These are phyloP conservation scores for Stigmatopora nigra DNA, from an alignment of 2,113 vertebrate species.

Conservation along the genomic window DNA sequence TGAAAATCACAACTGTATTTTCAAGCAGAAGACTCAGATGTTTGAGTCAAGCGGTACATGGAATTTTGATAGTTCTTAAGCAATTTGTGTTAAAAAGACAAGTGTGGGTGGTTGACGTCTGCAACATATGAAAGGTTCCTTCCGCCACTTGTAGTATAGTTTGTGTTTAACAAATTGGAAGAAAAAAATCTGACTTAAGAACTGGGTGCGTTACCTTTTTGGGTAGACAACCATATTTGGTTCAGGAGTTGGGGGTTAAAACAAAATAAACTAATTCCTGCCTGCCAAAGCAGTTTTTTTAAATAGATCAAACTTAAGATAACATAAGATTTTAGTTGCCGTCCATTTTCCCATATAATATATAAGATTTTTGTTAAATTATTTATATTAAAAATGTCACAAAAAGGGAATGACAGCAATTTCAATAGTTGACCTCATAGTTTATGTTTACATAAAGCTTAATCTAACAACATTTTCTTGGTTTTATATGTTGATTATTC, in stretches of 20 bases:
- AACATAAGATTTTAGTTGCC: background rate
- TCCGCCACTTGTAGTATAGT: background rate
- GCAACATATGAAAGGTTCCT: background rate
- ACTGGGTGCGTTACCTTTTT: background rate
- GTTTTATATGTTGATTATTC: background rate
- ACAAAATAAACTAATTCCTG: background rate
- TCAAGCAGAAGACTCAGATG: background rate
- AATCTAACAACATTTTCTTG: background rate
- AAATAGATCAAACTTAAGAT: background rate
- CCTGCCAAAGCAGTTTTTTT: background rate
- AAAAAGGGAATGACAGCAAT: background rate
- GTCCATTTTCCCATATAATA: background rate
- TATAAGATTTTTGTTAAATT: background rate
- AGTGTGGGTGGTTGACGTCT: background rate
- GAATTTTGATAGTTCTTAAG: background rate
- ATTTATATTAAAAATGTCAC: background rate
- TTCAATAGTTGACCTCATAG: background rate
- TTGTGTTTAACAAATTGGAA: background rate
- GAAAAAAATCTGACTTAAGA: background rate
- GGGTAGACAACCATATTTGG: background rate
- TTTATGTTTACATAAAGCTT: background rate
- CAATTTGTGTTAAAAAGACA: slow-evolving; percentile 8
- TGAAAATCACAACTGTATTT: slow-evolving; percentile 6
- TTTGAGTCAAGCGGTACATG: slow-evolving; percentile 1
- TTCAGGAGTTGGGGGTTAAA: background rate